Evolutionary conservation across 2,113 vertebrate genomes (phyloP).

Genomic region (Zeus faber): DNA sequence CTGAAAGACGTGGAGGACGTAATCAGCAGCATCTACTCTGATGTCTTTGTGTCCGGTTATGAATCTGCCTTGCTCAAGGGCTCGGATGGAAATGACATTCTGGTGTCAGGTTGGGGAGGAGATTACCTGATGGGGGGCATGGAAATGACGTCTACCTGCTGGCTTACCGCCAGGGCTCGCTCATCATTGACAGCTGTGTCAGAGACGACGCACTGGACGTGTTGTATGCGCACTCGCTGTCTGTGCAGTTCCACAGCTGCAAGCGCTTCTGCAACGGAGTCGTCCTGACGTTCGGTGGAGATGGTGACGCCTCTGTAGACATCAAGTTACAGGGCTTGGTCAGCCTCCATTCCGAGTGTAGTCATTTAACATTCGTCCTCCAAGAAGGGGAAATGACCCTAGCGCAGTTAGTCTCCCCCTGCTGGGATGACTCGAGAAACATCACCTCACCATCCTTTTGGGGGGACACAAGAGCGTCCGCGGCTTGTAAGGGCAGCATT

Average conservation of each 20-base stretch:
- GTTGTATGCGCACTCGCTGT: conserved; percentile 26
- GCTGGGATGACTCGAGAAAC: no score
- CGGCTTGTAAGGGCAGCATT: no score
- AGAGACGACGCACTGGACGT: conserved; percentile 43
- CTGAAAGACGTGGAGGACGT: conserved; percentile 56
- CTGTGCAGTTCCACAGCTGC: background rate
- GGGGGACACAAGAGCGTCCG: no score
- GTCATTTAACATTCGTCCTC: no score
- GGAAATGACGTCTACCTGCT: conserved; percentile 51
- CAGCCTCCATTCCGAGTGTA: no score
- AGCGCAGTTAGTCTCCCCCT: no score
- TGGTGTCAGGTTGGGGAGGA: conserved; percentile 44
- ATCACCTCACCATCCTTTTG: no score
- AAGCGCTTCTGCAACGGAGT: background rate
- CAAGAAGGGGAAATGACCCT: no score
- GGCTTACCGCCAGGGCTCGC: conserved; percentile 18
- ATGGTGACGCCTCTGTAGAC: no score
- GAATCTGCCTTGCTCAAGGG: conserved; percentile 52
- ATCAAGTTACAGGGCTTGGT: no score
- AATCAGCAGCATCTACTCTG: conserved; percentile 49
- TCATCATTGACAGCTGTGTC: conserved; percentile 49
- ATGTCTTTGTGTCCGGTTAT: conserved; percentile 45
- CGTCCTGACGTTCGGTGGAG: background rate
- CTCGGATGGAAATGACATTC: conserved; percentile 48
- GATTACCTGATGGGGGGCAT: conserved; percentile 54